Evolutionary conservation across 2,888 invertebrate species (phyloP).

Genomic region (Lycia hirtaria): DNA sequence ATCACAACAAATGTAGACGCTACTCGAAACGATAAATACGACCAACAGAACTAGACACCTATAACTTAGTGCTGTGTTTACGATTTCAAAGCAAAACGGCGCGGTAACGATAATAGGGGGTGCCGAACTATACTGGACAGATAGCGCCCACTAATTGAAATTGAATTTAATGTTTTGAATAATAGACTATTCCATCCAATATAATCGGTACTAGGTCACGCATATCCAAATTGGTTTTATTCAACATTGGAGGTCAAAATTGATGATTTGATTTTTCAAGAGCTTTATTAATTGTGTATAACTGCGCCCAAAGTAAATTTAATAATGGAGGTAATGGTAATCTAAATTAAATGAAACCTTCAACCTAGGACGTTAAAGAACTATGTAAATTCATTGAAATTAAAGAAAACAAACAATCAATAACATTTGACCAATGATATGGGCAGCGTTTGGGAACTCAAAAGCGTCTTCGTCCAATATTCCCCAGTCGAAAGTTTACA

Average conservation of each 20-base stretch:
- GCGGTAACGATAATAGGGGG: conserved; percentile 12
- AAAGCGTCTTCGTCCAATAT: no score
- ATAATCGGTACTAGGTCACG: conserved; percentile 23
- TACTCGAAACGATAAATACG: background rate
- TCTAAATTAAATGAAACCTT: no score
- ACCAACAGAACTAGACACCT: conserved; percentile 5
- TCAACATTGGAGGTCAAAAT: conserved; percentile 1
- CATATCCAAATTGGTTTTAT: conserved; percentile 20
- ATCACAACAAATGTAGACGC: conserved; percentile 7
- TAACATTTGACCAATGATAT: no score
- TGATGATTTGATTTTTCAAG: conserved; percentile 8
- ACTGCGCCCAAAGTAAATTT: no score
- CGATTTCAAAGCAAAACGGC: conserved; percentile 12
- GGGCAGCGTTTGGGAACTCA: no score
- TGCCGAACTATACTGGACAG: conserved; percentile 25
- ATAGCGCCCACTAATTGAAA: conserved; percentile 30
- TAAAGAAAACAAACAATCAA: no score
- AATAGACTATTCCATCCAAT: conserved; percentile 34
- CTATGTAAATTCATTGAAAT: no score
- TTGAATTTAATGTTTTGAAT: conserved; percentile 36
- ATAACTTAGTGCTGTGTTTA: conserved; percentile 6
- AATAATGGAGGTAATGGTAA: no score
- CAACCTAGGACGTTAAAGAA: no score
- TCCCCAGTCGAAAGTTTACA: no score
- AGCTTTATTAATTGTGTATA: background rate